Conservation (phyloP, 1,140 invertebrate genomes). For the Euwallacea fornicatus region DNA sequence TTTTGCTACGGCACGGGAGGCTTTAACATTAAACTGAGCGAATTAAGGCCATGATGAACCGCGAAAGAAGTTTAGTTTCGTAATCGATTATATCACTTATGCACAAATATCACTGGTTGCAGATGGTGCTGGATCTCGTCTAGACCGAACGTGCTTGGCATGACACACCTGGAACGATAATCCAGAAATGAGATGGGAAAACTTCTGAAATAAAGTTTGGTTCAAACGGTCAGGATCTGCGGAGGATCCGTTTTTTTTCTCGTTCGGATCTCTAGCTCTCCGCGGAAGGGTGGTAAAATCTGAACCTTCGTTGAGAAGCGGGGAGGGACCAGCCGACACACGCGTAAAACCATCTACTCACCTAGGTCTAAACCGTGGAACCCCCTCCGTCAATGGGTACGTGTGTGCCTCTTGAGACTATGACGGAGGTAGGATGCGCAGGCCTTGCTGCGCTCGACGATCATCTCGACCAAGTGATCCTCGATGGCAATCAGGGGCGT, state of each 20-base stretch:
- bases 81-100: slow-evolving; percentile 19
- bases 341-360: slow-evolving; percentile 11
- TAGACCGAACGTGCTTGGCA: no score
- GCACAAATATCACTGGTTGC: slow-evolving; percentile 31
- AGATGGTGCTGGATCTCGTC: no score
- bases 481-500: slow-evolving; percentile 55
- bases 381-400: background rate
- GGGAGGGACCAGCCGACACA: no score
- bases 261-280: no score
- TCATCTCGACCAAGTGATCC: slow-evolving; percentile 58
- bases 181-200: no score
- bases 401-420: slow-evolving; percentile 50
- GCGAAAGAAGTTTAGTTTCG: slow-evolving; percentile 41
- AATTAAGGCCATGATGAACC: slow-evolving; percentile 48
- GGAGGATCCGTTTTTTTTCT: no score
- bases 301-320: no score
- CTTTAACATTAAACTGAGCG: slow-evolving; percentile 44
- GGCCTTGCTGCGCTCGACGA: slow-evolving; percentile 57
- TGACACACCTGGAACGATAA: no score
- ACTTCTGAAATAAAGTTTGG: no score
- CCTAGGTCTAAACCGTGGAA: slow-evolving; percentile 26
- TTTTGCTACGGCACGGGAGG: slow-evolving; percentile 30
- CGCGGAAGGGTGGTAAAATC: no score
- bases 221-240: no score
- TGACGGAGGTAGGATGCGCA: slow-evolving; percentile 57